These are phyloP conservation scores for Mobula hypostoma DNA, from an alignment of 2,113 vertebrate species.

Conservation along the genomic window DNA sequence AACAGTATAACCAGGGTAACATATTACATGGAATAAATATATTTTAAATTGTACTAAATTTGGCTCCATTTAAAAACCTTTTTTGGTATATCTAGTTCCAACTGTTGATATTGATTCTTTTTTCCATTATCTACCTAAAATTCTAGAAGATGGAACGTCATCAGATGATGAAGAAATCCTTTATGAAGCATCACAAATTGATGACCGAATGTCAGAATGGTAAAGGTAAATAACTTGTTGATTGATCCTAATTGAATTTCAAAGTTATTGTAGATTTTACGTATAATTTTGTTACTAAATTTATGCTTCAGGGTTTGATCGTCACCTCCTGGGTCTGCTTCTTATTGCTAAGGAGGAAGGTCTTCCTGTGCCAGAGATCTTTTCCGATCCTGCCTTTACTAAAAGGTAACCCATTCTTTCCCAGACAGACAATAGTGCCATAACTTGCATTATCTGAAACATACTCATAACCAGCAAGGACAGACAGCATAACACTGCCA, in stretches of 20 bases:
- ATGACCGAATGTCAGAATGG: conserved; percentile 83
- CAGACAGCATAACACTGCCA: too few species aligned
- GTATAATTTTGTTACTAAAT: background rate
- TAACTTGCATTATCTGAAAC: background rate
- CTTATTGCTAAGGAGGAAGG: conserved; percentile 79
- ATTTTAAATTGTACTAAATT: background rate
- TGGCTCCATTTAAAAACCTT: background rate
- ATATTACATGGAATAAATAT: background rate
- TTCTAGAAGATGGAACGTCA: conserved; percentile 60
- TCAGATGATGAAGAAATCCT: conserved; percentile 69
- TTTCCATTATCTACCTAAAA: background rate
- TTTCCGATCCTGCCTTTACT: conserved; percentile 72
- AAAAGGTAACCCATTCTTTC: conserved; percentile 65
- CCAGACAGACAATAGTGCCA: background rate
- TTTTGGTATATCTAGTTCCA: background rate
- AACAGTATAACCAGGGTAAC: background rate
- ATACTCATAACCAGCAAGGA: too few species aligned
- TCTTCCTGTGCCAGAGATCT: conserved; percentile 74
- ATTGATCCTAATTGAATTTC: background rate
- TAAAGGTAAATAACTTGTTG: conserved; percentile 61
- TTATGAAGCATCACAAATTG: conserved; percentile 78
- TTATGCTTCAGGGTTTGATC: conserved; percentile 76
- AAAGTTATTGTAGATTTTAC: conserved; percentile 29
- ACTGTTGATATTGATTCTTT: background rate
- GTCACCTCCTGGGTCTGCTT: conserved; percentile 82